Conservation (phyloP, 2,797 vertebrate genomes). For the Hyperoplus lanceolatus region DNA sequence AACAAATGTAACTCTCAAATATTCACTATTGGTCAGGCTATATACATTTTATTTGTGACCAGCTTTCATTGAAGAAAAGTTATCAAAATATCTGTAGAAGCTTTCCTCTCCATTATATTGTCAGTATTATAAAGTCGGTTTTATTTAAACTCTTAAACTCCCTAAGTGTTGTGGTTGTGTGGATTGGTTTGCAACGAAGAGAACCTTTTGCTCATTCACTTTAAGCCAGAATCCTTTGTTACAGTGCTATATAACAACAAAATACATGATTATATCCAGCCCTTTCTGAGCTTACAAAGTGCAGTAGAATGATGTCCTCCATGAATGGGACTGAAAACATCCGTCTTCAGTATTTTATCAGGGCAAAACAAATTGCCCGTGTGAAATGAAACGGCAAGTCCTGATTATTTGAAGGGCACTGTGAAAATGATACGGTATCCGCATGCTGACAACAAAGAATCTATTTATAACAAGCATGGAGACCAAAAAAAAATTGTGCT, state of each 20-base stretch:
- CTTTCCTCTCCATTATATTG: too few species aligned
- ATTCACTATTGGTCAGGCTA: too few species aligned
- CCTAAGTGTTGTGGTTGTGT: background rate
- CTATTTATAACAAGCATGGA: conserved; percentile 55
- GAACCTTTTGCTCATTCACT: background rate
- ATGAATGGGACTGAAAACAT: background rate
- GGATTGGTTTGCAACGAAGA: background rate
- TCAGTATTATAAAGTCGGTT: background rate
- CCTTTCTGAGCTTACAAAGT: background rate
- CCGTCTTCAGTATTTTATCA: background rate
- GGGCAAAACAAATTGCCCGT: background rate
- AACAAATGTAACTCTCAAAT: too few species aligned
- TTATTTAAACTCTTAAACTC: background rate
- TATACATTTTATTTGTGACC: too few species aligned
- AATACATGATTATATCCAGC: background rate
- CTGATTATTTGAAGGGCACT: conserved; percentile 40
- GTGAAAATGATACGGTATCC: conserved; percentile 24
- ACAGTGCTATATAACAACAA: background rate
- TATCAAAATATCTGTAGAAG: too few species aligned
- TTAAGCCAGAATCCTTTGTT: background rate
- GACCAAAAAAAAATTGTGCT: conserved; percentile 23
- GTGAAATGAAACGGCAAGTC: conserved; percentile 16
- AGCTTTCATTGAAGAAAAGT: too few species aligned
- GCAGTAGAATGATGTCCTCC: background rate
- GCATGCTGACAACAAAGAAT: conserved; percentile 35